Base-by-base conservation (phyloP, 2,113 vertebrate genomes). In the Plecturocebus donacophilus region DNA sequence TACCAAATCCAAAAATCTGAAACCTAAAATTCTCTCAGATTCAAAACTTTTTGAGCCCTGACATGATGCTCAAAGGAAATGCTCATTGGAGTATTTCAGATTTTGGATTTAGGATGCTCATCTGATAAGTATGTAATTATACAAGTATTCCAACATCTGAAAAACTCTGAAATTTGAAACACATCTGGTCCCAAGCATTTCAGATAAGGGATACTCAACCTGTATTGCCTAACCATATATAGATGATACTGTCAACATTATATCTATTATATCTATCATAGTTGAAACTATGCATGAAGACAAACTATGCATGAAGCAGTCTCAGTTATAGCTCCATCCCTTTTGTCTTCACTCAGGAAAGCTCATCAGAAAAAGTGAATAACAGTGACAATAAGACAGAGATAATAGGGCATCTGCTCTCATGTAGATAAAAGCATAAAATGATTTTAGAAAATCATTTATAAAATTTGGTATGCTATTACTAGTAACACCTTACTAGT, bases 291-390 rank as follows among this genome's bases (percentile, higher is more conserved):
- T n/a, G n/a, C n/a, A n/a, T n/a, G n/a, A n/a, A n/a, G 30, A 77
- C 25, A 73, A 47, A 27, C 20, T 3, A 17, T 0, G 13, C 16
- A 81, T 21, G 17, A 45, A 19, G 30, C 32, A 42, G 25, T 14
- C 25, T 47, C 1, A 4, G 32, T 0, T 11, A 5, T 58, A 73
- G 58, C 11, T n/a, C 68, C 0, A 38, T 3, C 5, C 12, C 35
- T 38, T 87, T 47, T 9, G 58, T 8, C 82, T 77, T 85, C 70
- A 35, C 35, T 85, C 21, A 73, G 75, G 61, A 83, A 95, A 89
- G 16, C 30, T 80, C 70, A 84, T 73, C 30, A 83, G 80, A 66
- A 88, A 96, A 91, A 87, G 40, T 64, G 12, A 96, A n/a, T 35
- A 38, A 93, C 8, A 16, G 27, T 20, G 54, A 88, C 40, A 75